Conservation (phyloP, 1,140 invertebrate genomes). For the Drosophila funebris region DNA sequence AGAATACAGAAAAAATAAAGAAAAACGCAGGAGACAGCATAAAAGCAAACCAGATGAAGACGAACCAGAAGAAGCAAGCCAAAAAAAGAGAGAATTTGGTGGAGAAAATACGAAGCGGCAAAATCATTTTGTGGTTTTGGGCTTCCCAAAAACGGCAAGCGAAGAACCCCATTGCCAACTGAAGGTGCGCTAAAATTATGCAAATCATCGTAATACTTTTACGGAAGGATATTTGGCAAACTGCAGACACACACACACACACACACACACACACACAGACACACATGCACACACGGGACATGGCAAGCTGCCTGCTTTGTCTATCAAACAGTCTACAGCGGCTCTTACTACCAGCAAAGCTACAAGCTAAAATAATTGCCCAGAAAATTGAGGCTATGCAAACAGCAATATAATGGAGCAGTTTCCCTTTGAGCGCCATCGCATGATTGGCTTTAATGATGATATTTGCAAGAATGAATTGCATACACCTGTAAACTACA, state of each 20-base stretch:
- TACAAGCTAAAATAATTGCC: conserved; percentile 78
- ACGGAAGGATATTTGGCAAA: conserved; percentile 70
- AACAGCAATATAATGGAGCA: conserved; percentile 73
- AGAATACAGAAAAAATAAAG: no score
- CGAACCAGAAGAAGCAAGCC: conserved; percentile 34
- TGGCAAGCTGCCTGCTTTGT: conserved; percentile 17
- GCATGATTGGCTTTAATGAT: conserved; percentile 66
- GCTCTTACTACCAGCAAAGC: conserved; percentile 56
- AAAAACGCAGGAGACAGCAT: conserved; percentile 12
- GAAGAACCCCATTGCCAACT: conserved; percentile 40
- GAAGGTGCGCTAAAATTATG: conserved; percentile 79
- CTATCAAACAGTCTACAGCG: conserved; percentile 38
- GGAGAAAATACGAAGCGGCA: conserved; percentile 5
- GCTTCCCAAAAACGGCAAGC: conserved; percentile 10
- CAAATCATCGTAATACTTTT: conserved; percentile 81
- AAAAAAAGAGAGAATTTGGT: conserved; percentile 9
- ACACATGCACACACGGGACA: neutral
- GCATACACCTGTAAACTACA: conserved; percentile 21
- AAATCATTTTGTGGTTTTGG: conserved; percentile 52
- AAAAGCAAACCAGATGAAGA: conserved; percentile 68
- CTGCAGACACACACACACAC: neutral
- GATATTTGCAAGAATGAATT: conserved; percentile 21
- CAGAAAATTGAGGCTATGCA: conserved; percentile 75
- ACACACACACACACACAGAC: no score
- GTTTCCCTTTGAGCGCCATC: conserved; percentile 66